Percentiles rank a stretch among this genome's conserved stretches.
Conservation (phyloP, 2,113 vertebrate genomes). For the Myotis brandtii region DNA sequence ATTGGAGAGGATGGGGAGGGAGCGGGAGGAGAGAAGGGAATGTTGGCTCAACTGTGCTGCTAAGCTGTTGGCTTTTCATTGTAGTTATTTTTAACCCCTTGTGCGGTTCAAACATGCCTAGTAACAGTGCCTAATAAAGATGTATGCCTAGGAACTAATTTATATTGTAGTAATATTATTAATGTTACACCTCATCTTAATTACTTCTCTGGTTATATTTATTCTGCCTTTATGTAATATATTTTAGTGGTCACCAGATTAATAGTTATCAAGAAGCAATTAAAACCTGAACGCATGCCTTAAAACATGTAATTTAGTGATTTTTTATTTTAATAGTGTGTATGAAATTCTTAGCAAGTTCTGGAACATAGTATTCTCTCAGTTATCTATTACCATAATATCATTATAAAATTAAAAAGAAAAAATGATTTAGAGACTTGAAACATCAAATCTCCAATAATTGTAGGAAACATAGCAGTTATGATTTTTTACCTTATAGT, state of each 20-base stretch:
- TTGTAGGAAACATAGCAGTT: not conserved
- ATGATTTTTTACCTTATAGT: not conserved
- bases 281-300: conserved; percentile 44
- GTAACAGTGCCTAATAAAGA: conserved; percentile 51
- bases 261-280: conserved; percentile 49
- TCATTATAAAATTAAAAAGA: conserved; percentile 8
- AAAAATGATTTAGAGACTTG: conserved; percentile 8
- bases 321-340: conserved; percentile 57
- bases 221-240: conserved; percentile 47
- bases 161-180: conserved; percentile 66
- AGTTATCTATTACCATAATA: not conserved
- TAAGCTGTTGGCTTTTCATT: conserved; percentile 80
- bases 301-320: conserved; percentile 57
- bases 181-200: conserved; percentile 54
- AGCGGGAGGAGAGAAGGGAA: conserved; percentile 62
- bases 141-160: conserved; percentile 58
- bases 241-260: conserved; percentile 44
- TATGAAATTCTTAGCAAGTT: conserved; percentile 41
- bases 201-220: conserved; percentile 58
- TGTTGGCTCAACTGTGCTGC: conserved; percentile 73
- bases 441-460: not conserved
- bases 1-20: conserved; percentile 58
- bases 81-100: conserved; percentile 81
- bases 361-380: not conserved
- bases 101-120: conserved; percentile 71